phyloP scores from a whole-genome alignment of 1,140 invertebrate species.

The Saccostrea glomerata region DNA sequence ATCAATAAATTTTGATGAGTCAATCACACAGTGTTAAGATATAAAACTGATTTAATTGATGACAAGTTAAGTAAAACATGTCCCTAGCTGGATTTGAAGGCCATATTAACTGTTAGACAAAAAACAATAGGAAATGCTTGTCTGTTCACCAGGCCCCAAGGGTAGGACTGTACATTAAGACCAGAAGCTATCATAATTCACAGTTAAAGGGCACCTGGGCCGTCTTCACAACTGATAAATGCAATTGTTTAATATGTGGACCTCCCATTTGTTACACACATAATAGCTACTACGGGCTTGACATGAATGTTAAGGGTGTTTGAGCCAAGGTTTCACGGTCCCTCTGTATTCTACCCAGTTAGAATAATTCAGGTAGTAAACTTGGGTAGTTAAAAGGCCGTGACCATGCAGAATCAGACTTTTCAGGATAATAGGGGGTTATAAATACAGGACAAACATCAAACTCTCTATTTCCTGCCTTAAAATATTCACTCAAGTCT shows the following conservation, averaged over 20 bases:
- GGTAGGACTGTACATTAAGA: constrained; percentile 24
- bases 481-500: constrained; percentile 20
- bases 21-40: background rate
- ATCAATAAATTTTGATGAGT: constrained; percentile 1
- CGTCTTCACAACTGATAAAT: constrained; percentile 29
- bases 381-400: background rate
- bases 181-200: constrained; percentile 38
- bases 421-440: constrained; percentile 17
- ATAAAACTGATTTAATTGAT: constrained; percentile 12
- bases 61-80: background rate
- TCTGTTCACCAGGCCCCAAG: background rate
- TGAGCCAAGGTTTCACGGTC: background rate
- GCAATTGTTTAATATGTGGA: background rate
- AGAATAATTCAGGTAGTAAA: background rate
- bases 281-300: background rate
- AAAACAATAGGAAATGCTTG: constrained; percentile 25
- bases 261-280: constrained; percentile 37
- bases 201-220: constrained; percentile 14
- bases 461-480: constrained; percentile 17
- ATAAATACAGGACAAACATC: constrained; percentile 1
- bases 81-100: background rate
- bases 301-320: background rate
- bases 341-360: background rate
- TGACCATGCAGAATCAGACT: too few species aligned
- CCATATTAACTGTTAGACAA: constrained; percentile 21